Base-by-base conservation (phyloP, 1,140 invertebrate genomes). In the Eufriesea mexicana region DNA sequence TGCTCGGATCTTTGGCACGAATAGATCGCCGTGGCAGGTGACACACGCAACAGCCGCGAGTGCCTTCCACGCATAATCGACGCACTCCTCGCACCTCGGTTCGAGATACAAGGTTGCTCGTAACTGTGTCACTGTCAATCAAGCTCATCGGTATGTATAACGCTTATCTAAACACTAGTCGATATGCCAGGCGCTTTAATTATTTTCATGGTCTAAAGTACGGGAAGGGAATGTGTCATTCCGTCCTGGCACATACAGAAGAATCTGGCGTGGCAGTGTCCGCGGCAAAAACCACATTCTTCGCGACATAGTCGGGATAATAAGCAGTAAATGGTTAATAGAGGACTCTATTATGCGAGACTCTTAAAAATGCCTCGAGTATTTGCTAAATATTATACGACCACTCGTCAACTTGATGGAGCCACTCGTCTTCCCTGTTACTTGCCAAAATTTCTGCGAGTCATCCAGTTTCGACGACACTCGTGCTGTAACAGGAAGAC, bases 101-200 rank as follows among this genome's bases (percentile, higher is more conserved):
- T 78, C 75, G 57, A 82, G 77, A 85, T 79, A 88, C 91, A 92
- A 94, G 92, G 91, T 81, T 91, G 67, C 59, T 86, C 82, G 89
- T 89, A 94, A 93, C 90, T 89, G 87, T 94, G 92, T 93, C 93
- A 93, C 92, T 92, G 92, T 93, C 91, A 88, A 92, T 91, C 82
- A 86, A 87, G 77, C 90, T 93, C 88, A 94, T 94, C 92, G 89
- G 90, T 92, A 93, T 94, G 92, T 90, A 86, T 89, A 91, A 91
- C 90, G 89, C 70, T 89, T 74, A 77, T 79, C 90, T 91, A 91
- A 93, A 92, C 90, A 86, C 83, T 84, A 86, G 91, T 91, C 88
- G 84, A 89, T 89, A 86, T 89, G 89, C 90, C 74, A 84, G 73
- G 73, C 82, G 64, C 79, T 45, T 84, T 79, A 84, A 89, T 89